Evolutionary conservation across 2,888 invertebrate species (phyloP).

Genomic region (Habroteleia sp.): DNA sequence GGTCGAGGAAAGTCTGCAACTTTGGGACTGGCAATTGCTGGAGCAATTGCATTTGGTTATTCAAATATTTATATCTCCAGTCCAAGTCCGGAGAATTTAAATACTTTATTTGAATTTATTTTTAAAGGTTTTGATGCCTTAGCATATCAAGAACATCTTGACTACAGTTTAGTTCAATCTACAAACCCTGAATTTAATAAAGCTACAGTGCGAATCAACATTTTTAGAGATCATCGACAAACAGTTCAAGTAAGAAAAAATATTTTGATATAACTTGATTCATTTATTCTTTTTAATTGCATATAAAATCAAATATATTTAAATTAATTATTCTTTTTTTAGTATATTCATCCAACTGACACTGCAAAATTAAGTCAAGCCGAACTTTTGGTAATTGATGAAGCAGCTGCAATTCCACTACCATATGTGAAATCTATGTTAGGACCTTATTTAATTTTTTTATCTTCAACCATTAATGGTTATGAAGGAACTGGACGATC

Average conservation of each 20-base stretch:
- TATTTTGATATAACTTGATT: no score
- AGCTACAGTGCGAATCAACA: constrained; percentile 95
- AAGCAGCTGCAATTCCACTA: constrained; percentile 99
- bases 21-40: constrained; percentile 94
- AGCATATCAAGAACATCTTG: constrained; percentile 96
- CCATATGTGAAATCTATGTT: constrained; percentile 94
- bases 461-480: constrained; percentile 98
- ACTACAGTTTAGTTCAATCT: constrained; percentile 96
- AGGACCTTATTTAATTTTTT: constrained; percentile 95
- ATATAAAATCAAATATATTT: no score
- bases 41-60: constrained; percentile 91
- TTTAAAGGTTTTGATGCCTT: constrained; percentile 97
- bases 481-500: constrained; percentile 99
- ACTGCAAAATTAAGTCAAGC: constrained; percentile 92
- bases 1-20: constrained; percentile 99
- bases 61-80: constrained; percentile 98
- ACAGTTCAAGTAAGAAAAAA: constrained; percentile 89
- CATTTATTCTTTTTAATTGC: no score
- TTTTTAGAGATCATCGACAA: constrained; percentile 94
- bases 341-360: constrained; percentile 98
- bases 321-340: constrained; percentile 69
- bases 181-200: constrained; percentile 98
- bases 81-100: constrained; percentile 98
- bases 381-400: constrained; percentile 97
- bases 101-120: constrained; percentile 97